phyloP scores from a whole-genome alignment of 2,888 invertebrate genomes.

The Cantharis lateralis region DNA sequence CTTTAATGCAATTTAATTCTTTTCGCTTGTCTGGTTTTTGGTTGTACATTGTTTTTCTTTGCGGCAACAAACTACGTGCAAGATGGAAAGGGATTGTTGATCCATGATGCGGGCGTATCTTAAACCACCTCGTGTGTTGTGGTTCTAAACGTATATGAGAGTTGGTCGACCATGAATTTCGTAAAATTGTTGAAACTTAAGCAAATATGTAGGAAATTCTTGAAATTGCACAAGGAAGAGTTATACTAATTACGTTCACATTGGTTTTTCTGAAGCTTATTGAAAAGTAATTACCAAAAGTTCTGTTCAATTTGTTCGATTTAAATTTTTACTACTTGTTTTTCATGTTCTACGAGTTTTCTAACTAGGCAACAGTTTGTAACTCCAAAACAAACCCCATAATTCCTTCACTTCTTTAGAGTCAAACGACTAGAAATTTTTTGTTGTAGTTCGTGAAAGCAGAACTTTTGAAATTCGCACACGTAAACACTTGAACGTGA shows the following conservation, averaged over 20 bases:
- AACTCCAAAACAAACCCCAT: slow-evolving; percentile 35
- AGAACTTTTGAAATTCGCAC: slow-evolving; percentile 36
- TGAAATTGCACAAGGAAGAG: neutral
- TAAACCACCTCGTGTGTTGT: slow-evolving; percentile 40
- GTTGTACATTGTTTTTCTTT: slow-evolving; percentile 28
- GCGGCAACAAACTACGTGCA: slow-evolving; percentile 19
- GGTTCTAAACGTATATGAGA: slow-evolving; percentile 34
- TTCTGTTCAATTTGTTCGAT: neutral
- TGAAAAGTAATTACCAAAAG: neutral
- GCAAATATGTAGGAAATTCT: slow-evolving; percentile 2
- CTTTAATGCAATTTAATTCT: neutral
- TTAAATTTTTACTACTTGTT: slow-evolving; percentile 10
- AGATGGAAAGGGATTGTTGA: slow-evolving; percentile 35
- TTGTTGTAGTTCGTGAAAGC: slow-evolving; percentile 29
- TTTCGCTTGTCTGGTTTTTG: slow-evolving; percentile 14
- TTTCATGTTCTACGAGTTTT: slow-evolving; percentile 33
- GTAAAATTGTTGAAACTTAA: slow-evolving; percentile 20
- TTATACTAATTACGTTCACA: neutral
- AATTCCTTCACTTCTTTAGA: slow-evolving; percentile 30
- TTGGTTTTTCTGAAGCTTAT: neutral
- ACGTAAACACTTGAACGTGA: slow-evolving; percentile 38
- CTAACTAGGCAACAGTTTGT: slow-evolving; percentile 34
- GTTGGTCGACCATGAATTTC: slow-evolving; percentile 26
- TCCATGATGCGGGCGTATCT: slow-evolving; percentile 41
- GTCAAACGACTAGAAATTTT: slow-evolving; percentile 30